Evolutionary conservation across 1,140 invertebrate species (phyloP).

Genomic region (Eurosta solidaginis): DNA sequence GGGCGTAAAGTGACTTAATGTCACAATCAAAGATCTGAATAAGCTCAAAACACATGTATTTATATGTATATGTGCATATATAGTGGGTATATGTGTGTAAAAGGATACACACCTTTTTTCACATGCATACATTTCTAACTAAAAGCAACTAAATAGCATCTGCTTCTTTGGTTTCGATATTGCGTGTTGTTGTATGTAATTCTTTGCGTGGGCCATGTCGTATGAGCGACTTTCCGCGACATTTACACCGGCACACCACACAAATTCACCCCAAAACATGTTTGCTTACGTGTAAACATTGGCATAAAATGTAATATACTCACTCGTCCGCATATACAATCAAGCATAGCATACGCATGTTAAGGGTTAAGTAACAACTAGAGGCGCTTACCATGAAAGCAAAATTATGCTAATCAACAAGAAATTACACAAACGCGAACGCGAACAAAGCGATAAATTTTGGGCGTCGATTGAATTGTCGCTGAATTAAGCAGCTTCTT

Average conservation of each 20-base stretch:
- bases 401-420: constrained; percentile 22
- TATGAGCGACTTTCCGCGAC: constrained; percentile 24
- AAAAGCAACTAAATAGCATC: too few species aligned
- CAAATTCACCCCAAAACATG: constrained; percentile 1
- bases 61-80: background rate
- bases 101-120: too few species aligned
- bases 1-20: constrained; percentile 2
- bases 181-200: background rate
- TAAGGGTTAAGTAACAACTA: constrained; percentile 4
- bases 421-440: background rate
- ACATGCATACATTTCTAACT: too few species aligned
- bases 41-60: background rate
- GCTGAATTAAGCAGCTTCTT: background rate
- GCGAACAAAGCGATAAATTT: constrained; percentile 17
- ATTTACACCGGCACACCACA: background rate
- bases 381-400: background rate
- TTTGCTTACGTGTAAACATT: constrained; percentile 20
- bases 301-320: background rate
- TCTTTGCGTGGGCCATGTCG: background rate
- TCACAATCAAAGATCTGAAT: constrained; percentile 16
- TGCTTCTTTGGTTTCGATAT: too few species aligned
- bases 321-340: background rate
- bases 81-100: too few species aligned
- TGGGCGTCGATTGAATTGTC: constrained; percentile 16
- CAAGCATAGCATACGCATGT: background rate